These are phyloP conservation scores for Zapus hudsonius DNA, from an alignment of 2,113 vertebrate species.

Conservation along the genomic window DNA sequence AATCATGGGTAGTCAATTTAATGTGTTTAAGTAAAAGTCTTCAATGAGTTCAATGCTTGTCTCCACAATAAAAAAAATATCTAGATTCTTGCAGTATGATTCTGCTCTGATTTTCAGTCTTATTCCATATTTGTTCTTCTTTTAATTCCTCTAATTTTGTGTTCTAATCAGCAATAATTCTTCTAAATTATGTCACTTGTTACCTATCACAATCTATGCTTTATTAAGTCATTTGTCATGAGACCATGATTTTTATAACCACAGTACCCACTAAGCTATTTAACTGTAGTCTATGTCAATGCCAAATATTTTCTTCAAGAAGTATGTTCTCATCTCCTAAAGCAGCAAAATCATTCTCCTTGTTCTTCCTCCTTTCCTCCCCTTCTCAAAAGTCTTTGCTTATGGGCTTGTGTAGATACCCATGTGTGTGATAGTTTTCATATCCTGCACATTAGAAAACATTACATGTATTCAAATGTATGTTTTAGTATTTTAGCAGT, in stretches of 20 bases:
- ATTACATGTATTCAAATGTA: background rate
- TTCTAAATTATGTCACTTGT: background rate
- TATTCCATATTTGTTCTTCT: background rate
- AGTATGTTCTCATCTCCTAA: background rate
- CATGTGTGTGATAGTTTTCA: too few relatives aligned
- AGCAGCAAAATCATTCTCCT: background rate
- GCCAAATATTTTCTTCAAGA: background rate
- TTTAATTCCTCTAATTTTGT: background rate
- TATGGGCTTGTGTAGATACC: too few relatives aligned
- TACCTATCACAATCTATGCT: background rate
- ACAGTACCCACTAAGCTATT: background rate
- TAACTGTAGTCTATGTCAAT: background rate
- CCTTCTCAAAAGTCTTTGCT: too few relatives aligned
- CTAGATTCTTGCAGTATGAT: background rate
- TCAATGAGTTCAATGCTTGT: background rate
- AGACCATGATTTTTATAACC: background rate
- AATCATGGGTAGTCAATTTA: background rate
- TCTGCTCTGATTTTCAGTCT: background rate
- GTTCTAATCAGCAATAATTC: background rate
- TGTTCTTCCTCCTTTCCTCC: background rate
- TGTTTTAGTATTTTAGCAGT: background rate
- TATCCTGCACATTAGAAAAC: too few relatives aligned
- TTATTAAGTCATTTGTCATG: background rate
- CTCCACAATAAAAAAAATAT: too few relatives aligned
- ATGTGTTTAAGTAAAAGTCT: conserved; percentile 25